Evolutionary conservation across 2,797 vertebrate species (phyloP).

Genomic region (Synaphobranchus kaupii): DNA sequence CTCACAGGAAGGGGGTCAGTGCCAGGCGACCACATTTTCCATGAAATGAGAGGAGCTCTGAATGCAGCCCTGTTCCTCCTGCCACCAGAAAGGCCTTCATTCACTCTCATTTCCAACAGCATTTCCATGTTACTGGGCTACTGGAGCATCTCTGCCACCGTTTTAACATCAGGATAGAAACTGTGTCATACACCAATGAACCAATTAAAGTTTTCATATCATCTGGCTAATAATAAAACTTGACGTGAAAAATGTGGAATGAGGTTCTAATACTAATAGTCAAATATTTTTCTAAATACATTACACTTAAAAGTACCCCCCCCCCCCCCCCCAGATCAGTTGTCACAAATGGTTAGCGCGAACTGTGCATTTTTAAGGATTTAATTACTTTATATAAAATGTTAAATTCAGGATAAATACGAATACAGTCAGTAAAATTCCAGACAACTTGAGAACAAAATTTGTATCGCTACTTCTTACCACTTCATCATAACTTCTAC

Average conservation of each 20-base stretch:
- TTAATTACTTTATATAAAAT: neutral
- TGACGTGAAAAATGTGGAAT: neutral
- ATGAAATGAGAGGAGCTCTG: neutral
- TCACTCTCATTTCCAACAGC: neutral
- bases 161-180: neutral
- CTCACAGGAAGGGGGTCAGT: constrained; percentile 18
- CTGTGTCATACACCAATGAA: neutral
- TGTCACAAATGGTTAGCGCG: neutral
- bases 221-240: neutral
- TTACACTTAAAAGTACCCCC: no score
- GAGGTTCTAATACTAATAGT: neutral
- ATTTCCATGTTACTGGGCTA: neutral
- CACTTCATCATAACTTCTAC: neutral
- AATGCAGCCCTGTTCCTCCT: constrained; percentile 14
- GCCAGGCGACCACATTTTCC: neutral
- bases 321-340: no score
- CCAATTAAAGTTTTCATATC: neutral
- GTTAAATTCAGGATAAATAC: neutral
- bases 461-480: neutral
- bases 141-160: neutral
- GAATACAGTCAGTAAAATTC: neutral
- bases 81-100: constrained; percentile 6
- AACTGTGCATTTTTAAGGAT: neutral
- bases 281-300: no score
- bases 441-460: neutral